Evolutionary conservation across 2,113 vertebrate species (phyloP).

Genomic region (Lucifuga dentata): DNA sequence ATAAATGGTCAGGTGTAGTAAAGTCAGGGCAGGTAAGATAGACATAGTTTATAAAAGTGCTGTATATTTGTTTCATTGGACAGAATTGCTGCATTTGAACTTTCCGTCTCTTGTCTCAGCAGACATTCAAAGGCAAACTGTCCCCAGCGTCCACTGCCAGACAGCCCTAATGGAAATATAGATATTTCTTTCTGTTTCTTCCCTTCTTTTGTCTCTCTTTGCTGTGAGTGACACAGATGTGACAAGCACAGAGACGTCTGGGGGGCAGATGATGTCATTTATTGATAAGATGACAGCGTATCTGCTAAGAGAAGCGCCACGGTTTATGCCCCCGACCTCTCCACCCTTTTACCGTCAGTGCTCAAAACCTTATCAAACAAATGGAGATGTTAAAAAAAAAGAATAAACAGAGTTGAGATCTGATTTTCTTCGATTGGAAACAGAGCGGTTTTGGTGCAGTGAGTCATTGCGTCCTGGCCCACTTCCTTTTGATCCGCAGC

Average conservation of each 20-base stretch:
- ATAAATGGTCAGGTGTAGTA: background rate
- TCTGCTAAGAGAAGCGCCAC: constrained; percentile 40
- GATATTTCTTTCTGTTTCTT: constrained; percentile 23
- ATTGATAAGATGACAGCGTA: constrained; percentile 69
- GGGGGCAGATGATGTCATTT: constrained; percentile 77
- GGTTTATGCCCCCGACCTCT: constrained; percentile 44
- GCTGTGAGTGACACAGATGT: constrained; percentile 44
- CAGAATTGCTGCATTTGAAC: constrained; percentile 16
- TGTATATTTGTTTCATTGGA: background rate
- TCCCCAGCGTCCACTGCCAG: constrained; percentile 46
- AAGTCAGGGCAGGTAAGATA: background rate
- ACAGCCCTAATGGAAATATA: constrained; percentile 50
- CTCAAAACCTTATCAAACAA: constrained; percentile 68
- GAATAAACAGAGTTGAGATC: constrained; percentile 61
- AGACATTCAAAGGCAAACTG: constrained; percentile 36
- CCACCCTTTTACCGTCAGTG: constrained; percentile 72
- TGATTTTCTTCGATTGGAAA: constrained; percentile 76
- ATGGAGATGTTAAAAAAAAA: constrained; percentile 60
- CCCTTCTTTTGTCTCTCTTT: background rate
- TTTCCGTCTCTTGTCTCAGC: constrained; percentile 28
- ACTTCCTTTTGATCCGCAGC: constrained; percentile 69
- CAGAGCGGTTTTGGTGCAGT: constrained; percentile 70
- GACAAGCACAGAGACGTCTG: constrained; percentile 64
- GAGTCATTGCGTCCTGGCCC: constrained; percentile 64
- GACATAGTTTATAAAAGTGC: background rate